Base-by-base conservation (phyloP, 2,888 invertebrate genomes). In the Drosophila mayaguana region DNA sequence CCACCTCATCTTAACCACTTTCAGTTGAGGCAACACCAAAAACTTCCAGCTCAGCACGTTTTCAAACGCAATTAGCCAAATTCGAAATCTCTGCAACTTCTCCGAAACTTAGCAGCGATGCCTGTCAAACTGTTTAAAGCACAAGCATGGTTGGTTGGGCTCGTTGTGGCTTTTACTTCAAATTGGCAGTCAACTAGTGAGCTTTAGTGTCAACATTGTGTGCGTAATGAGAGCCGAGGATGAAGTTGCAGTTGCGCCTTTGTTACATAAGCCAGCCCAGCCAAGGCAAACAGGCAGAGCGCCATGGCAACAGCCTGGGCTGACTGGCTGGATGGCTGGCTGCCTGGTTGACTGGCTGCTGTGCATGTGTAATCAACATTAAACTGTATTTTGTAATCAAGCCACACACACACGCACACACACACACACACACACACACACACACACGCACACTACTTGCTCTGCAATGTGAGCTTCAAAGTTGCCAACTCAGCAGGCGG, bases 381-480 rank as follows among this genome's bases (percentile, higher is more conserved):
- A 86, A 88, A 88, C 87, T 80, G 88, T 86, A 86, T 86, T 86
- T 86, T 86, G 88, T 83, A 86, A 86, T 86, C 86, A 88, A 83
- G 63, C 73, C 75, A 45, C 45, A 45, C 45, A 70, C 71, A 73
- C 77, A 77, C 64, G 62, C 68, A 63, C 60, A 46, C 73, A 77
- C 74, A 79, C 61, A 20, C 20, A 20, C 71, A 73, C 77, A 77
- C 64, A 63, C 68, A 63, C 60, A 46, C 73, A 77, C 74, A 79
- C 61, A 20, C 20, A 20, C 20, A 32, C 32, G 56, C 42, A 43
- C 20, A 22, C 43, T 57, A 54, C 56, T 34, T 34, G 53, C 18
- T 32, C 45, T 5, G 63, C 56, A 48, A 51, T 53, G 40, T 46
- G 38, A 28, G 60, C 68, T 68, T 55, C 48, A 78, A 82, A 84